Evolutionary conservation across 2,797 vertebrate species (phyloP).

Genomic region (Merluccius polli): DNA sequence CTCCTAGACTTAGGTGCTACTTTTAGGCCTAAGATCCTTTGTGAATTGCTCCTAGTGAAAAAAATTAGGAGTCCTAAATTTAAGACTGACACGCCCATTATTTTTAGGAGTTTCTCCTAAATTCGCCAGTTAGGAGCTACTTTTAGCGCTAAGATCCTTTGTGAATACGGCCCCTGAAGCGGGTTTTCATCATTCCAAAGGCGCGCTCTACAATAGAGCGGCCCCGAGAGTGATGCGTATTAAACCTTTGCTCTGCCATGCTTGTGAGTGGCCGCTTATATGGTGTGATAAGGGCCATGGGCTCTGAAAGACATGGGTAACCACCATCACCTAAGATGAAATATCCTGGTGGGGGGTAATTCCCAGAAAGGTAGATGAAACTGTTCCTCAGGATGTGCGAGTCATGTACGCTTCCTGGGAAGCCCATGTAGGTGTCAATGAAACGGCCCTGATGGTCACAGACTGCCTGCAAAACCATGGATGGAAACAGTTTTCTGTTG

Average conservation of each 20-base stretch:
- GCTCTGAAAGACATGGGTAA: not conserved
- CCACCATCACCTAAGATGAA: not conserved
- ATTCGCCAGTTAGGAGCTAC: too few relatives aligned
- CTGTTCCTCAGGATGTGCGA: not conserved
- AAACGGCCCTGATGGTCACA: not conserved
- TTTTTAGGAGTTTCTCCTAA: too few relatives aligned
- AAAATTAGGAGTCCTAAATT: too few relatives aligned
- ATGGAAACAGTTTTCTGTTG: not conserved
- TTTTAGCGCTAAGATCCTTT: too few relatives aligned
- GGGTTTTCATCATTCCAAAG: conserved; percentile 2
- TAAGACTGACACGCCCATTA: too few relatives aligned
- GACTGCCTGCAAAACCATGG: not conserved
- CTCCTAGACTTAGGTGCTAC: too few relatives aligned
- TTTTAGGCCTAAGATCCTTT: too few relatives aligned
- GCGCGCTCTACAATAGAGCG: not conserved
- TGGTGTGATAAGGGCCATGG: not conserved
- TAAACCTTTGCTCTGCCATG: not conserved
- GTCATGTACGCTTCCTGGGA: not conserved
- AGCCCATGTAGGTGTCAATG: not conserved
- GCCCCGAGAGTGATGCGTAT: not conserved
- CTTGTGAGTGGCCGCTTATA: not conserved
- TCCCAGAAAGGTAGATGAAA: not conserved
- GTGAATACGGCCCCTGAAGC: too few relatives aligned
- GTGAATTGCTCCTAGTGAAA: too few relatives aligned
- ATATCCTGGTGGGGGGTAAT: not conserved